Evolutionary conservation across 2,113 vertebrate genomes (phyloP).

Genomic region (Takifugu flavidus): DNA sequence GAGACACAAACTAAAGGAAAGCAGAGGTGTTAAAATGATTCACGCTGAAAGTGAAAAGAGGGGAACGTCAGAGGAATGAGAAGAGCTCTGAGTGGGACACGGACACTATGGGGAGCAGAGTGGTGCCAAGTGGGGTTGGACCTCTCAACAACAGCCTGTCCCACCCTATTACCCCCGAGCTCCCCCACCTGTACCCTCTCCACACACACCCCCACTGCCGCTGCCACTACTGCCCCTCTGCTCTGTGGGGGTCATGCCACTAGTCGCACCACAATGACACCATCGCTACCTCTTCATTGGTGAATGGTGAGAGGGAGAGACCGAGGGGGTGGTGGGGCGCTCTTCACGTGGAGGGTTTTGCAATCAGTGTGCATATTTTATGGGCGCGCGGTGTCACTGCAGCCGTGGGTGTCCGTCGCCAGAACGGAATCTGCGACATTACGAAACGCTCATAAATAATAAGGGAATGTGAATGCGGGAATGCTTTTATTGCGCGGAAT

Average conservation of each 20-base stretch:
- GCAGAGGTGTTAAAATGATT: background rate
- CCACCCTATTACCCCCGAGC: conserved; percentile 66
- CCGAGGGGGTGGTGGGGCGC: conserved; percentile 34
- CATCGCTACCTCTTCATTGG: conserved; percentile 35
- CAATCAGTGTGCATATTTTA: conserved; percentile 70
- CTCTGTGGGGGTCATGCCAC: conserved; percentile 53
- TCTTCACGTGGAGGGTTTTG: conserved; percentile 67
- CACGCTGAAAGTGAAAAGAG: conserved; percentile 14
- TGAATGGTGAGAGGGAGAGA: conserved; percentile 31
- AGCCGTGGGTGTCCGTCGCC: conserved; percentile 7
- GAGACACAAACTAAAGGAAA: no score
- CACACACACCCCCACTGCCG: conserved; percentile 7
- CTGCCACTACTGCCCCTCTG: conserved; percentile 21
- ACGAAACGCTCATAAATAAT: no score
- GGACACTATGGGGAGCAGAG: conserved; percentile 43
- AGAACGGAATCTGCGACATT: background rate
- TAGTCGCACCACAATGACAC: conserved; percentile 62
- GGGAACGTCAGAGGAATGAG: conserved; percentile 19
- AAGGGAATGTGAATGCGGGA: background rate
- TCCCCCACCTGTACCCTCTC: conserved; percentile 47
- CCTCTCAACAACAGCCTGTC: conserved; percentile 65
- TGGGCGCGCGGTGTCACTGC: conserved; percentile 37
- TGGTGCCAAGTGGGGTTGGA: conserved; percentile 74
- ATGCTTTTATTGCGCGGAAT: background rate
- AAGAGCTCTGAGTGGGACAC: conserved; percentile 36